Evolutionary conservation across 2,797 vertebrate species (phyloP).

Genomic region (Halcyon badia): DNA sequence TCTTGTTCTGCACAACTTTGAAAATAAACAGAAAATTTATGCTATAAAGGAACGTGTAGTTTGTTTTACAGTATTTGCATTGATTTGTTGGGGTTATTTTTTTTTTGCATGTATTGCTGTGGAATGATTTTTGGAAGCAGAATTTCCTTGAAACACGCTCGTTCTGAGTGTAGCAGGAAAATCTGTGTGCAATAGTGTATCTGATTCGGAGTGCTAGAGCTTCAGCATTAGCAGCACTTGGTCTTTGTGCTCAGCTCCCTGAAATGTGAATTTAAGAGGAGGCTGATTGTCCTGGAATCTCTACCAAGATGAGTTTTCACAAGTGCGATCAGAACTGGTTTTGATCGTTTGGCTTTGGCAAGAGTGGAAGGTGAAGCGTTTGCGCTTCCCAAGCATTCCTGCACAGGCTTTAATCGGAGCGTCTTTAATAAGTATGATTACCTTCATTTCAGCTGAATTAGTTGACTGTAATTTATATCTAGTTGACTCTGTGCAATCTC

Average conservation of each 20-base stretch:
- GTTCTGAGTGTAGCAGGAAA: not conserved
- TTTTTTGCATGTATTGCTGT: not conserved
- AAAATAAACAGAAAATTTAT: not conserved
- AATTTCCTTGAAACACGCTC: not conserved
- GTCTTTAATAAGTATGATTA: not conserved
- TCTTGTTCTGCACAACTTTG: not conserved
- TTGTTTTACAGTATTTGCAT: not conserved
- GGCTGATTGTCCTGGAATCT: not conserved
- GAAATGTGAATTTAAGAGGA: not conserved
- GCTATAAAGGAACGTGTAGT: not conserved
- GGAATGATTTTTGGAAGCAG: not conserved
- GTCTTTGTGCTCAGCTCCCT: not conserved
- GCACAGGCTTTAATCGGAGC: not conserved
- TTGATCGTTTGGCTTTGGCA: not conserved
- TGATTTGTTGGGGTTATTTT: not conserved
- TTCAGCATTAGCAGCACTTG: not conserved
- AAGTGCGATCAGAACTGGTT: not conserved
- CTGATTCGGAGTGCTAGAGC: not conserved
- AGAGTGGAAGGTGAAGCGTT: not conserved
- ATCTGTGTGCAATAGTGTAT: not conserved
- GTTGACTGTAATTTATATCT: not conserved
- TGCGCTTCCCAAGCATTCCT: not conserved
- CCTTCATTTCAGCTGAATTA: slow-evolving; percentile 7
- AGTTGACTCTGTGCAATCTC: slow-evolving; percentile 36
- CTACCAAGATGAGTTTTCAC: not conserved